phyloP scores from a whole-genome alignment of 2,797 vertebrate genomes.

The Numenius phaeopus region DNA sequence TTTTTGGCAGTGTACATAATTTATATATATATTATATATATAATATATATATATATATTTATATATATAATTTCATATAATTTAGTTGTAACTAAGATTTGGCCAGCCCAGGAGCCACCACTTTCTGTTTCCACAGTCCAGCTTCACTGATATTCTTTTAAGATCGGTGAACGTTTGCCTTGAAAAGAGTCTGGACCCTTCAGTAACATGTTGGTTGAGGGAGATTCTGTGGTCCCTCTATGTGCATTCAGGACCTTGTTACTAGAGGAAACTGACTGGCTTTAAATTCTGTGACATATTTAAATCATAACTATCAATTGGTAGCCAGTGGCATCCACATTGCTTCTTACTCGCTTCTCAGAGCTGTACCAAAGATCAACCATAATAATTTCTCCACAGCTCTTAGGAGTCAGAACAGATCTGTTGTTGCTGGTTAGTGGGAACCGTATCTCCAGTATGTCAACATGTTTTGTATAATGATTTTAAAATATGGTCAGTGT shows the following conservation, averaged over 20 bases:
- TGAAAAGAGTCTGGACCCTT: accelerated
- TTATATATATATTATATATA: no score
- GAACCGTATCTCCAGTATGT: neutral
- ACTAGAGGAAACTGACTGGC: accelerated
- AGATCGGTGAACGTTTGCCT: neutral
- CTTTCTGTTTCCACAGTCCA: neutral
- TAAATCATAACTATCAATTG: neutral
- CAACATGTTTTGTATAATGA: neutral
- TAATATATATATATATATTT: no score
- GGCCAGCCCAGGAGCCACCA: accelerated
- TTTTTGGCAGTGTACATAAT: neutral
- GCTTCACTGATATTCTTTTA: accelerated
- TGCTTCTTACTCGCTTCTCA: neutral
- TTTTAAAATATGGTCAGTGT: conserved; percentile 2
- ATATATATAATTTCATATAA: neutral
- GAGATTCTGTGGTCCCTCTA: neutral
- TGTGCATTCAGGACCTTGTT: neutral
- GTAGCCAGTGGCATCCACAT: neutral
- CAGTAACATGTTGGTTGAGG: neutral
- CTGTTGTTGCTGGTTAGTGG: neutral
- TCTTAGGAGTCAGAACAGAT: neutral
- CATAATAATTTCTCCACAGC: neutral
- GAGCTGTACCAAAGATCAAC: neutral
- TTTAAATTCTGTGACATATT: neutral
- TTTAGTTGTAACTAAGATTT: neutral